Conservation (phyloP, 2,113 vertebrate species). For the Indri indri region DNA sequence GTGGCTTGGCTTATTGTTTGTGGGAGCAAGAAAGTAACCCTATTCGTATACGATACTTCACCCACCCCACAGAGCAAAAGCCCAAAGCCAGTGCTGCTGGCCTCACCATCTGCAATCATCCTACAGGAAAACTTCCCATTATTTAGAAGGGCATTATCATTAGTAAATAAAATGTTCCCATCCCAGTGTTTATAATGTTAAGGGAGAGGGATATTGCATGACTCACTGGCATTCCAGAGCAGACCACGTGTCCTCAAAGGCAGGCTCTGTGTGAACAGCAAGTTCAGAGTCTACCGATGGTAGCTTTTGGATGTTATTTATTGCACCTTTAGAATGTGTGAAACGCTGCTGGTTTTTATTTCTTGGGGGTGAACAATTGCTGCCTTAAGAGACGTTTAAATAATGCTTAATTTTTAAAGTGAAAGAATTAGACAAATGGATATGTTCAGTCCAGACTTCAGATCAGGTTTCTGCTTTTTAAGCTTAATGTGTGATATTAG, state of each 20-base stretch:
- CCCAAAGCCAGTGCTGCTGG: not conserved
- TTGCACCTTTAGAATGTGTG: conserved; percentile 74
- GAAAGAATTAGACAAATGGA: conserved; percentile 75
- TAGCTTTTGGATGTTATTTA: conserved; percentile 58
- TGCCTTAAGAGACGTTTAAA: conserved; percentile 76
- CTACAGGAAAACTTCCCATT: not conserved
- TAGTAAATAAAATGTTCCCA: not conserved
- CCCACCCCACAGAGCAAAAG: not conserved
- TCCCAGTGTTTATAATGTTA: not conserved
- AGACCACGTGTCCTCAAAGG: not conserved
- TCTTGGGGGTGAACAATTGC: conserved; percentile 75
- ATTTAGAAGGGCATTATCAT: not conserved
- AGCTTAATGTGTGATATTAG: conserved; percentile 63
- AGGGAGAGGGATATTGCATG: not conserved
- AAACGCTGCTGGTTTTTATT: conserved; percentile 65
- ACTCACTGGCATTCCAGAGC: not conserved
- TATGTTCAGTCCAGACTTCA: conserved; percentile 74
- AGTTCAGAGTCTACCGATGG: conserved; percentile 18
- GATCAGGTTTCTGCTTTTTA: conserved; percentile 70
- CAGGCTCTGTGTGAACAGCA: conserved; percentile 32
- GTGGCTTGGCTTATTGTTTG: not conserved
- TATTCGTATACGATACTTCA: rapidly evolving
- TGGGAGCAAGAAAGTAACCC: no score
- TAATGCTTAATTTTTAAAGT: conserved; percentile 80
- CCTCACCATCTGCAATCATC: not conserved